Conservation (phyloP, 2,113 vertebrate species). For the Empidonax traillii region DNA sequence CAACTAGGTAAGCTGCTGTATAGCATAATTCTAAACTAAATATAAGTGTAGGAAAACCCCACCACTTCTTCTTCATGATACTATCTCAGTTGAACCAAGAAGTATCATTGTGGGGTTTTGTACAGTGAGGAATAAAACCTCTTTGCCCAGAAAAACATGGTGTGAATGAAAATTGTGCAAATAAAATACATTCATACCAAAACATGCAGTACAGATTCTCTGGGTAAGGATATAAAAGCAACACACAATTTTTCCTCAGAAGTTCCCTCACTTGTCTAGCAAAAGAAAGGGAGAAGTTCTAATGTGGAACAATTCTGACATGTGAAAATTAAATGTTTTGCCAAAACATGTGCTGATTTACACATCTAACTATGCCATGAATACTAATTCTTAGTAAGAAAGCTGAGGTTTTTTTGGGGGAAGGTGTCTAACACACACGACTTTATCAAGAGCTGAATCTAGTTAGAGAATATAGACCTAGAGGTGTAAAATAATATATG, state of each 20-base stretch:
- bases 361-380: neutral
- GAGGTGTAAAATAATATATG: neutral
- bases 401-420: neutral
- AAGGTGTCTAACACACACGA: neutral
- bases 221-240: neutral
- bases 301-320: neutral
- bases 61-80: neutral
- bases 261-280: neutral
- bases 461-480: neutral
- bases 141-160: neutral
- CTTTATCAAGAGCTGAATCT: neutral
- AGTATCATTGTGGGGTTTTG: neutral
- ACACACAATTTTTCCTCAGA: neutral
- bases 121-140: neutral
- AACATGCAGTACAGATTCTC: neutral
- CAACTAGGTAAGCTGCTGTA: slow-evolving; percentile 84
- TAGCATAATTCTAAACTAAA: neutral
- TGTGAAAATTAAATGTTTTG: neutral
- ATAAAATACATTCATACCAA: neutral
- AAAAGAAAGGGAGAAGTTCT: neutral
- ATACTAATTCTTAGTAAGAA: neutral
- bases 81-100: neutral
- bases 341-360: neutral
- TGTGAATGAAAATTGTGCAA: neutral
- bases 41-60: neutral